A percentile compares a stretch with the other conserved stretches of the same genome.
Evolutionary conservation across 2,113 vertebrate genomes (phyloP).

Genomic region (Burhinus oedicnemus): DNA sequence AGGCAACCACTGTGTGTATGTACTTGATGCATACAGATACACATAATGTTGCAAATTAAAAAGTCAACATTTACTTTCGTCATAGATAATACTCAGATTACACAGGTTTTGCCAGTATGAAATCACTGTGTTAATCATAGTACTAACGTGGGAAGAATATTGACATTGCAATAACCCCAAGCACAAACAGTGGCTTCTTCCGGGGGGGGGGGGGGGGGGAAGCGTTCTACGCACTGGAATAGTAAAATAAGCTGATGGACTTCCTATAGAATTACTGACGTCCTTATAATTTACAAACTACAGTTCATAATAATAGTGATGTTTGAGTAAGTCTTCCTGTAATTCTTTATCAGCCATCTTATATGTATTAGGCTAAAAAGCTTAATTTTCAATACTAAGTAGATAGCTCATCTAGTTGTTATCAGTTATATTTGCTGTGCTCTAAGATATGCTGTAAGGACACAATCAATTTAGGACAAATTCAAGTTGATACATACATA

Average conservation of each 20-base stretch:
- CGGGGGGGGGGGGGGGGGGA: background rate
- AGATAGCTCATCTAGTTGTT: background rate
- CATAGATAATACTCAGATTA: constrained; percentile 43
- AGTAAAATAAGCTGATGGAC: background rate
- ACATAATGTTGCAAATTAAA: constrained; percentile 10
- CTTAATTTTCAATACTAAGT: background rate
- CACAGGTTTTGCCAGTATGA: constrained; percentile 27
- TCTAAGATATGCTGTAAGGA: background rate
- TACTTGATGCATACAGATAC: constrained; percentile 7
- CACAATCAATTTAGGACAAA: background rate
- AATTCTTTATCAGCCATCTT: background rate
- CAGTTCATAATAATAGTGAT: background rate
- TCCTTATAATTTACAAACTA: background rate
- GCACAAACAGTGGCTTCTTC: background rate
- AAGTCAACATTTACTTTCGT: constrained; percentile 39
- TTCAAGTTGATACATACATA: background rate
- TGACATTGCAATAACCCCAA: constrained; percentile 15
- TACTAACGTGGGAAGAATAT: constrained; percentile 19
- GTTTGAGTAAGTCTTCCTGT: background rate
- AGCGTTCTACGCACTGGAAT: background rate
- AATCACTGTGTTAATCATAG: constrained; percentile 43
- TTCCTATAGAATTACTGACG: background rate
- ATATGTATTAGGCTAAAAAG: background rate
- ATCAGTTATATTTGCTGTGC: background rate
- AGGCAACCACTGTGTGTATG: constrained; percentile 10